Evolutionary conservation across 2,888 invertebrate species (phyloP), one percentile per base, ranked within the genome.

Genomic region (Alsophila aescularia): DNA sequence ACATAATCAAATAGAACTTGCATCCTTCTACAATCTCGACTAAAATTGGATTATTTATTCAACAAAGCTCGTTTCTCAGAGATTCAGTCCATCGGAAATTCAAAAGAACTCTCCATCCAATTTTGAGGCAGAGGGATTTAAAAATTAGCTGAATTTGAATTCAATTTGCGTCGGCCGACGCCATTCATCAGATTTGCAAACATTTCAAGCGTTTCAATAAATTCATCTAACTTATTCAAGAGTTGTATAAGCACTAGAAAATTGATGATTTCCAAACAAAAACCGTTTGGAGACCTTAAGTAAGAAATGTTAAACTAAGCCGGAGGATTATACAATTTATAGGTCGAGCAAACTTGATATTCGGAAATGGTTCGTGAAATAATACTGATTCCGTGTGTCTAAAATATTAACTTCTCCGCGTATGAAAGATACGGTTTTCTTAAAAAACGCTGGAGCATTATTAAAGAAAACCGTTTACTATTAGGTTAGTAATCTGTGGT

Each of bases 61-160:
- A 51, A 45, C 47, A 40, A 49, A 51, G 41, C 41, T 24, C 36
- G 45, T 36, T 16, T 16, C 45, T 35, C 40, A 29, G 36, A 35
- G 31, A 13, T 21, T 32, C 52, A 29, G 36, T 41, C 41, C 44
- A 24, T 50, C 49, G 43, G 32, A 39, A 8, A 34, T 48, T 52
- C 48, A 48, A 51, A 48, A 52, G 57, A 52, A 57, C 39, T 43
- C 37, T 40, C 36, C 24, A 39, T 52, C 24, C 57, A 52, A 57
- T 57, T 48, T 44, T 15, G 29, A 31, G 40, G 42, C 14, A 27
- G 42, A 34, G 37, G 42, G 52, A 48, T 57, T 52, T 52, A 42
- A 48, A 52, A 57, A 57, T 57, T 57, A 57, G 57, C 48, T 14
- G n/a, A 57, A 52, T 57, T 44, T 34, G 40, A 57, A 52, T 52